Evolutionary conservation across 2,797 vertebrate species (phyloP).

Genomic region (Xenentodon cancila): DNA sequence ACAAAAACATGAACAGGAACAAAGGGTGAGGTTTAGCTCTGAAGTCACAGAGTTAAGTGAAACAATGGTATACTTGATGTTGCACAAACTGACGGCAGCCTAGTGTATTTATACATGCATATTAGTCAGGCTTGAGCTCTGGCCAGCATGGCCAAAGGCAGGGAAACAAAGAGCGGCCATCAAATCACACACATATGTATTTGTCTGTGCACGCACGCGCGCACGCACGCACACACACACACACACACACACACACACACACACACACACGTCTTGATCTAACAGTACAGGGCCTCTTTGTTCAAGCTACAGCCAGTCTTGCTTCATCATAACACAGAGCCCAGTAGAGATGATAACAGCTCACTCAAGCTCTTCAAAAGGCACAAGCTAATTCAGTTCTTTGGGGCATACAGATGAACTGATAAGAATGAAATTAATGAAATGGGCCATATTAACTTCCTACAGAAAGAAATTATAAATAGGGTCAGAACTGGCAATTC

Average conservation of each 20-base stretch:
- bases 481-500: conserved; percentile 22
- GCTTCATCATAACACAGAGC: conserved; percentile 57
- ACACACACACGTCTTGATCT: conserved; percentile 45
- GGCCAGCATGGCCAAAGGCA: conserved; percentile 70
- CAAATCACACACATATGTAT: conserved; percentile 59
- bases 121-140: conserved; percentile 76
- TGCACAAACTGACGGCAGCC: conserved; percentile 65
- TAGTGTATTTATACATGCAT: conserved; percentile 81
- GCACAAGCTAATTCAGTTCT: conserved; percentile 57
- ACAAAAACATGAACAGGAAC: conserved; percentile 49
- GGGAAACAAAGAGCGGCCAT: conserved; percentile 76
- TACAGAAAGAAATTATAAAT: conserved; percentile 49
- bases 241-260: conserved; percentile 19
- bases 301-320: conserved; percentile 55
- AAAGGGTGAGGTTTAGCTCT: conserved; percentile 67
- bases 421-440: conserved; percentile 49
- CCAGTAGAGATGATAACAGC: conserved; percentile 54
- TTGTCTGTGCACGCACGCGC: conserved; percentile 20
- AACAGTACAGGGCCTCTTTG: conserved; percentile 75
- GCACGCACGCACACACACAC: conserved; percentile 16
- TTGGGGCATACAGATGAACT: conserved; percentile 47
- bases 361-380: conserved; percentile 70
- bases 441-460: conserved; percentile 49
- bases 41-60: conserved; percentile 66
- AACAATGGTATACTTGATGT: conserved; percentile 79